Percentiles rank a stretch among this genome's conserved stretches.
These are phyloP conservation scores for Oophaga pumilio DNA, from an alignment of 2,113 vertebrate species.

Conservation along the genomic window DNA sequence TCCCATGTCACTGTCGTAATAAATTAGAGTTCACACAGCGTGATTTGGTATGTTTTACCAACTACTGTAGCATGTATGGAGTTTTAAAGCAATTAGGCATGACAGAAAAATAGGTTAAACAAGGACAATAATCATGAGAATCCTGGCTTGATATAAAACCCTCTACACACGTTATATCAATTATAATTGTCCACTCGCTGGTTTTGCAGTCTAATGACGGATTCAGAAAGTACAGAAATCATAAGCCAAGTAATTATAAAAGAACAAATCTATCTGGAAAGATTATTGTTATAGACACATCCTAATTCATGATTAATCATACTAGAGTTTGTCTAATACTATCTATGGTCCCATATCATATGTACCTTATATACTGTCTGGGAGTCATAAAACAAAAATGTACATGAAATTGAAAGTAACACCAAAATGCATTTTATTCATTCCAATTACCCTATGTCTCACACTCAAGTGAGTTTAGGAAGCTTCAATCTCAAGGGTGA, in stretches of 20 bases:
- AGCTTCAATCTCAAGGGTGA: too few relatives aligned
- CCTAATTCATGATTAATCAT: not conserved
- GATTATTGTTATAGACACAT: not conserved
- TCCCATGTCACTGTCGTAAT: not conserved
- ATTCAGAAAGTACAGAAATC: not conserved
- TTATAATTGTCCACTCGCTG: not conserved
- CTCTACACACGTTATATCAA: not conserved
- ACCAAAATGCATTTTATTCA: too few relatives aligned
- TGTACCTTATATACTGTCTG: not conserved
- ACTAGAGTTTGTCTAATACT: not conserved
- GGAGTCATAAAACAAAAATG: not conserved
- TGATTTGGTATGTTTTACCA: not conserved
- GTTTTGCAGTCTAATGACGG: not conserved
- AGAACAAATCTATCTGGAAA: not conserved
- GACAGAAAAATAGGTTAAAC: conserved; percentile 7
- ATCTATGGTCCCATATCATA: not conserved
- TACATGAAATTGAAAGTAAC: not conserved
- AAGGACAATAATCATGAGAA: not conserved
- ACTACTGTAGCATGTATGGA: not conserved
- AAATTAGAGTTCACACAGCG: not conserved
- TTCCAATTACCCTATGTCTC: too few relatives aligned
- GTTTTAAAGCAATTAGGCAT: not conserved
- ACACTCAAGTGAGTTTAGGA: too few relatives aligned
- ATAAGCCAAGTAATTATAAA: not conserved
- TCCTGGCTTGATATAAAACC: not conserved